These are phyloP conservation scores for Megaceryle maxima DNA, from an alignment of 2,113 vertebrate genomes.

Conservation along the genomic window DNA sequence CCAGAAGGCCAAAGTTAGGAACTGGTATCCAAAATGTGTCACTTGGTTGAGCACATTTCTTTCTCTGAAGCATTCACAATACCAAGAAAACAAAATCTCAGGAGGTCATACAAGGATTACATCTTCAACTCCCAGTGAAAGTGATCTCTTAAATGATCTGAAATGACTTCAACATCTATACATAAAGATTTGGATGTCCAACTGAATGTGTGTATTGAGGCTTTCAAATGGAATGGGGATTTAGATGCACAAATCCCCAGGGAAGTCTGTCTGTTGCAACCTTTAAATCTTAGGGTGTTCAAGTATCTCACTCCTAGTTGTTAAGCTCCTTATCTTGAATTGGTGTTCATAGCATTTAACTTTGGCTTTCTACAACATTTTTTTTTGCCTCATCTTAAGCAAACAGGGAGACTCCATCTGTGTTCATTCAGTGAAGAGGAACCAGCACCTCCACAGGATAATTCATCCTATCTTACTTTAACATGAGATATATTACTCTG, in stretches of 20 bases:
- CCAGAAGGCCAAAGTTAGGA: accelerated
- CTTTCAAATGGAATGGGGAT: background rate
- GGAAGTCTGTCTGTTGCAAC: background rate
- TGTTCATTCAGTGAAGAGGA: background rate
- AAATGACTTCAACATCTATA: background rate
- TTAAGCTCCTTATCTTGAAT: background rate
- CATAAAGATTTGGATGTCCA: background rate
- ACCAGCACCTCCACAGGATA: background rate
- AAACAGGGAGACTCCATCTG: background rate
- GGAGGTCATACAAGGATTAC: accelerated
- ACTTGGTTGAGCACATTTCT: accelerated
- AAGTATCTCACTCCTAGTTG: background rate
- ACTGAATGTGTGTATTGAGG: background rate
- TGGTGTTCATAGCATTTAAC: background rate
- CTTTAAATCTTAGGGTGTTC: background rate
- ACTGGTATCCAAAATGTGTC: background rate
- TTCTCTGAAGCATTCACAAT: background rate
- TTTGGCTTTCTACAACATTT: background rate
- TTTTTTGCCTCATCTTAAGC: background rate
- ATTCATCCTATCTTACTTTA: background rate
- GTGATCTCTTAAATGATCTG: background rate
- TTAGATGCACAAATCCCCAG: background rate
- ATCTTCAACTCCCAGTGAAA: background rate
- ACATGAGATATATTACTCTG: background rate
- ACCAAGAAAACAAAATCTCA: background rate